Evolutionary conservation across 1,140 invertebrate genomes (phyloP).

Genomic region (Cephus cinctus): DNA sequence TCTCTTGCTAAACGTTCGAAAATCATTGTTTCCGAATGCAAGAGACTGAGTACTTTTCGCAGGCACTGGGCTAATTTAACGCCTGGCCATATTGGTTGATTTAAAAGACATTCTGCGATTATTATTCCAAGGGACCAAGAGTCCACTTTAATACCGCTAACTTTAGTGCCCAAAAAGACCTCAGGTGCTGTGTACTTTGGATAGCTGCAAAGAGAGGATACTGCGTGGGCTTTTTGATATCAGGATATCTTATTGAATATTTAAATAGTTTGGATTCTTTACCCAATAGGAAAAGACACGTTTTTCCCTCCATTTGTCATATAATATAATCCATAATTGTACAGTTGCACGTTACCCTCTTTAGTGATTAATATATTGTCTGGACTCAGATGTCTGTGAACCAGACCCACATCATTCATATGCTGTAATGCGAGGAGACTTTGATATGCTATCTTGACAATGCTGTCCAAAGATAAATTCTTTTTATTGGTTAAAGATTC

Average conservation of each 20-base stretch:
- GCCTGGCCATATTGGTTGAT: constrained; percentile 66
- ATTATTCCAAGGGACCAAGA: constrained; percentile 91
- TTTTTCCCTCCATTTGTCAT: constrained; percentile 84
- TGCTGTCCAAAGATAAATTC: constrained; percentile 53
- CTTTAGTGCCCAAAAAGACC: constrained; percentile 65
- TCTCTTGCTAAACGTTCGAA: constrained; percentile 77
- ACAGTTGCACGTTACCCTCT: constrained; percentile 75
- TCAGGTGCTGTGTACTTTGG: constrained; percentile 86
- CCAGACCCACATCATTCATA: constrained; percentile 73
- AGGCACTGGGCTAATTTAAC: constrained; percentile 72
- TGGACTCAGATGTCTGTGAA: constrained; percentile 77
- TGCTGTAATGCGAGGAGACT: constrained; percentile 72
- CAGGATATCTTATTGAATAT: constrained; percentile 20
- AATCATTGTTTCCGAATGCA: constrained; percentile 61
- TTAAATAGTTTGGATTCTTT: constrained; percentile 40
- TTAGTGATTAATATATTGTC: constrained; percentile 82
- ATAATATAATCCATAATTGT: constrained; percentile 90
- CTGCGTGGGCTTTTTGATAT: background rate
- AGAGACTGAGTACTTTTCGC: constrained; percentile 72
- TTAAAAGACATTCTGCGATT: constrained; percentile 73
- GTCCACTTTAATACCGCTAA: constrained; percentile 73
- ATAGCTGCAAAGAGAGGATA: constrained; percentile 54
- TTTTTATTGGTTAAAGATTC: constrained; percentile 56
- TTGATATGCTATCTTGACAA: constrained; percentile 66
- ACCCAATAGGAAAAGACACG: constrained; percentile 92